Base-by-base conservation (phyloP, 1,140 invertebrate species). In the Zaprionus capensis region DNA sequence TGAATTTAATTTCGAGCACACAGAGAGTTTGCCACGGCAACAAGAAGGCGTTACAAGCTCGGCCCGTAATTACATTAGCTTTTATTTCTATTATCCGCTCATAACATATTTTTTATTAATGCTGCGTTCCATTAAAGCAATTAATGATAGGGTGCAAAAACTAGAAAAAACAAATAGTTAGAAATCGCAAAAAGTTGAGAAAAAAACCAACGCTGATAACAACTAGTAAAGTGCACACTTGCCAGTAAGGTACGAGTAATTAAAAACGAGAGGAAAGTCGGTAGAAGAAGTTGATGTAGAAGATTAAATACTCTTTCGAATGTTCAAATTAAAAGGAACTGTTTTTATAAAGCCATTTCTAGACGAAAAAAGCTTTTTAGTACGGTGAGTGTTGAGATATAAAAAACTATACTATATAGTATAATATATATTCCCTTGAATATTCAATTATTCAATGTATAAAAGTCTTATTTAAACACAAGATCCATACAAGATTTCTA, bases 61-160 rank as follows among this genome's bases (percentile, higher is more conserved):
- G 53, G 71, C 49, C 46, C 82, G 71, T 87, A 86, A 86, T 86
- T 86, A 86, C 80, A 86, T 86, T 87, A 80, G 80, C 80, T 87
- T 87, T 86, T 86, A 86, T 86, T 86, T 87, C 83, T 87, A 86
- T 86, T 87, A 82, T 83, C 64, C 72, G 71, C 76, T 73, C 72
- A 86, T 80, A 87, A 82, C 76, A 81, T 86, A 86, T 85, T 76
- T 86, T 83, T 83, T 83, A 82, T 83, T 79, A 79, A 86, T 86
- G 76, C 78, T 69, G 73, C 53, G 26, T 81, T 85, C 74, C 78
- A 84, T 85, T 81, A 81, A 78, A 84, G 74, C 57, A 84, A 67
- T 83, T 82, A 82, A 82, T 76, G 81, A 62, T 63, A 73, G 44
- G 14, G 44, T 15, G 26, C 20, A 66, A 62, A 41, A 44, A 26